Evolutionary conservation across 2,113 vertebrate species (phyloP), one percentile per base, ranked within the genome.

Genomic region (Zeus faber): DNA sequence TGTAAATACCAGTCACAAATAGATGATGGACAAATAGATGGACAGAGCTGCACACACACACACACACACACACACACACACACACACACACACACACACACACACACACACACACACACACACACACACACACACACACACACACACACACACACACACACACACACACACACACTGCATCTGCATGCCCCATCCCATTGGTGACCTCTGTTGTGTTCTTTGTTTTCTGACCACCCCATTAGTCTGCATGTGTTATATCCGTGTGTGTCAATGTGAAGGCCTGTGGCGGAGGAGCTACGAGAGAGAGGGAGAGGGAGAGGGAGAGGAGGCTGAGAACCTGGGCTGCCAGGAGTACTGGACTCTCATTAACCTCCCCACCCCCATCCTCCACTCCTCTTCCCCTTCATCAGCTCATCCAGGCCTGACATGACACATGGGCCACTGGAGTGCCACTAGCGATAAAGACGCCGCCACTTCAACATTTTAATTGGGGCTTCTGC

Each of bases 401-500:
- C 77, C 79, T 85, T 83, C 74, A 80, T 88, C 74, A 80, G 71
- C 74, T 76, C 73, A 82, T 77, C 80, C 62, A 77, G 78, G 81
- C 76, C 82, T 80, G 75, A 86, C 83, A 79, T 81, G 84, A 80
- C 78, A 78, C 80, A 71, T 70, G 67, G 66, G 79, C 70, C 74
- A 74, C 77, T 64, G 37, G 72, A 82, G 80, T 85, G 82, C 88
- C 83, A 80, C 79, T 70, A 67, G 76, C 83, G 74, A 87, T 88
- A 87, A 83, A 83, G 77, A 83, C 64, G 77, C 81, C 58, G 49
- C 82, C 80, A 83, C 81, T 82, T 85, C 74, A 80, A 70, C 81
- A 71, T 83, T 88, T 85, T 86, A 83, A 87, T 90, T 89, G 83
- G 77, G 83, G 79, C 81, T 84, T 80, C 79, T 83, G 79, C 79